Evolutionary conservation across 1,140 invertebrate species (phyloP), one percentile per base, ranked within the genome.

Genomic region (Anadara kagoshimensis): DNA sequence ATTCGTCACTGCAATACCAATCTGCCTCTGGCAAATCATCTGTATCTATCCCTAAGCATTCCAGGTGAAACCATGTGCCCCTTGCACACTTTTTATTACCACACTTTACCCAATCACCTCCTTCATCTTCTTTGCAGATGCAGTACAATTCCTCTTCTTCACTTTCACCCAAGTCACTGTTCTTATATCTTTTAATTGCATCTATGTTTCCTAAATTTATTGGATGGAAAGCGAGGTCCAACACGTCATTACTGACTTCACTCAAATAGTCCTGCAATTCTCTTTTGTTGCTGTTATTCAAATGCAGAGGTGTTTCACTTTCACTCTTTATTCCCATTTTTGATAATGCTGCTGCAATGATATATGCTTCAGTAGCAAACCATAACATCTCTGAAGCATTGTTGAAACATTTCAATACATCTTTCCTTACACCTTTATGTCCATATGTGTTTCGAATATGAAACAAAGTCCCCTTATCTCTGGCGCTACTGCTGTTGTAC

Each of bases 11-110:
- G n/a, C 62, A 64, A 22, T 22, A 64, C 62, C 62, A 64, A 14
- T 49, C 24, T 49, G 10, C 44, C 10, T 10, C 7, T 20, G 29
- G 5, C 14, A 43, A 14, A 22, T 64, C 20, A 26, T 51, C 41
- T 11, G 8, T 18, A 24, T 14, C 16, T 29, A 64, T 43, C 16
- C 51, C 47, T 18, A 10, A 10, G 36, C 62, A 49, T 36, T 8
- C 10, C 8, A 51, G 26, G 24, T 64, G 62, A 29, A 64, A 64
- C 62, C 62, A 65, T 65, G 49, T 65, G 5, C 62, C 62, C 12
- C 47, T 49, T 10, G 14, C 14, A 51, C 62, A 65, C 18, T 62
- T n/a, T 26, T 65, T 53, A 29, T 49, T 53, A 8, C 51, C 45
- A 53, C 62, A 65, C 14, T 10, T 18, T n/a, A 65, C 51, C 62